Evolutionary conservation across 2,888 invertebrate genomes (phyloP).

Genomic region (Aelia acuminata): DNA sequence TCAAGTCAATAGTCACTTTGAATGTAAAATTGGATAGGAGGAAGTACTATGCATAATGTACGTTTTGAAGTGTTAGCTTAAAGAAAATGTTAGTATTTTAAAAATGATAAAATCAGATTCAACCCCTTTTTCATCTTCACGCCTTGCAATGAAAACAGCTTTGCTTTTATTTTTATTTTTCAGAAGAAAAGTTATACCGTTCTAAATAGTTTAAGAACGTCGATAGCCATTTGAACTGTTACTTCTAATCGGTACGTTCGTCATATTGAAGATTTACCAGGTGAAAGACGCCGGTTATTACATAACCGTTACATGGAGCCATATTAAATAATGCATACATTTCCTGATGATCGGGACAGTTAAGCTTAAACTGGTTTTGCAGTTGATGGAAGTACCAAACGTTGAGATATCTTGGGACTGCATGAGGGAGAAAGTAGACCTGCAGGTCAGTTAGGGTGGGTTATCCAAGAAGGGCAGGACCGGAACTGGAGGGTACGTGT

Average conservation of each 20-base stretch:
- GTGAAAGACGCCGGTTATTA: not conserved
- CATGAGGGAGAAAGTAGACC: not conserved
- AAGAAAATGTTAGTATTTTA: no score
- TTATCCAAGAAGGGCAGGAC: not conserved
- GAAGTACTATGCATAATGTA: no score
- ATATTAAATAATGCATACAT: conserved; percentile 24
- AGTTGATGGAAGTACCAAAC: not conserved
- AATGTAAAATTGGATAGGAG: no score
- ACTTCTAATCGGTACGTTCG: not conserved
- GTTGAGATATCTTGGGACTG: not conserved
- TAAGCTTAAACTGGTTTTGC: not conserved
- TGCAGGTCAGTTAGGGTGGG: not conserved
- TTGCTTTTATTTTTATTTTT: no score
- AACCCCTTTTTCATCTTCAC: no score
- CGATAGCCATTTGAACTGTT: not conserved
- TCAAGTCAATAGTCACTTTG: no score
- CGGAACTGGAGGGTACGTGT: no score
- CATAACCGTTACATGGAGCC: not conserved
- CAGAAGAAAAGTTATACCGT: no score
- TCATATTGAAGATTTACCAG: not conserved
- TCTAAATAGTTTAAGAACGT: not conserved
- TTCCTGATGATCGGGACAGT: not conserved
- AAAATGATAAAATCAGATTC: no score
- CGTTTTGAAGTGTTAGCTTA: no score
- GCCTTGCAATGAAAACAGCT: no score